These are phyloP conservation scores for Sinocyclocheilus grahami DNA, from an alignment of 2,113 vertebrate species.

Conservation along the genomic window DNA sequence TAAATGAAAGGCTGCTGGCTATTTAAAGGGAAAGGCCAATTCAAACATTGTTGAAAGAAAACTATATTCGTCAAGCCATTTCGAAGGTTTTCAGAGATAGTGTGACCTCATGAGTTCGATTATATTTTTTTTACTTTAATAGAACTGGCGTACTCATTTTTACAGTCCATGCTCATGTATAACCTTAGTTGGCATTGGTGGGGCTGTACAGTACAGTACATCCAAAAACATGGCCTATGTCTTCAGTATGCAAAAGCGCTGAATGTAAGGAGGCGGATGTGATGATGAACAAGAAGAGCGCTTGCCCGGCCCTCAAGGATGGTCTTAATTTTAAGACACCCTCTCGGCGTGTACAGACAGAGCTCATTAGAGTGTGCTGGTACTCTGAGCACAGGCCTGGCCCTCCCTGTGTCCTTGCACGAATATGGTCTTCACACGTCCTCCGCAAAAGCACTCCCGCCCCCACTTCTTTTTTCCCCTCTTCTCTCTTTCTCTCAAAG, in stretches of 20 bases:
- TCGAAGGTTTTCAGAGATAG: neutral
- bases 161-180: neutral
- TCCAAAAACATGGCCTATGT: neutral
- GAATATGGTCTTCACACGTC: conserved; percentile 78
- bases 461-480: conserved; percentile 1
- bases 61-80: neutral
- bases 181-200: neutral
- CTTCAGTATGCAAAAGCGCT: neutral
- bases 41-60: neutral
- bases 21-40: neutral
- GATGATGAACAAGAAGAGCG: conserved; percentile 40
- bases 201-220: neutral
- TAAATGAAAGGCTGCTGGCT: neutral
- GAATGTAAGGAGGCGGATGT: neutral
- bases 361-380: conserved; percentile 46
- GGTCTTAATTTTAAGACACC: conserved; percentile 15
- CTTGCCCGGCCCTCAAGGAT: conserved; percentile 23
- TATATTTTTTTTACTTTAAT: neutral
- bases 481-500: conserved; percentile 64
- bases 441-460: conserved; percentile 54
- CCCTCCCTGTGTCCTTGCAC: conserved; percentile 67
- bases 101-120: neutral
- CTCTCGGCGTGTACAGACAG: conserved; percentile 22
- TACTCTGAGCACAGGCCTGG: conserved; percentile 58
- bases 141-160: neutral